A percentile compares a stretch with the other conserved stretches of the same genome.
These are phyloP conservation scores for Polymixis lichenea DNA, from an alignment of 2,888 invertebrate genomes.

Conservation along the genomic window DNA sequence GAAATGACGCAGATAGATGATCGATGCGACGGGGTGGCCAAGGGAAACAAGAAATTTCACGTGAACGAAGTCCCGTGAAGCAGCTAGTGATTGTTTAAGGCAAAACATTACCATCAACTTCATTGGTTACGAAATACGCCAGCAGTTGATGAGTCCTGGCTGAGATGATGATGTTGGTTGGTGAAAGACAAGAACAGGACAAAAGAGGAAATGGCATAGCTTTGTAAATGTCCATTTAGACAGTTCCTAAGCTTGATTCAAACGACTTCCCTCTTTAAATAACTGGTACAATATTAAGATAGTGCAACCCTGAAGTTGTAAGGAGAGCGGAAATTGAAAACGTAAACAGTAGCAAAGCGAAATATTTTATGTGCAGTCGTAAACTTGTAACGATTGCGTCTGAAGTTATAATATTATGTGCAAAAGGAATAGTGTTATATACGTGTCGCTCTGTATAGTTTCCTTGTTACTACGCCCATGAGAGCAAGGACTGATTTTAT, in stretches of 20 bases:
- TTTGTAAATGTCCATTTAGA: neutral
- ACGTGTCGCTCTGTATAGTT: constrained; percentile 21
- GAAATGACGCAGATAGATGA: no score
- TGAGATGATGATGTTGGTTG: neutral
- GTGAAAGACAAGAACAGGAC: neutral
- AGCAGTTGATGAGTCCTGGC: neutral
- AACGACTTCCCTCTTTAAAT: neutral
- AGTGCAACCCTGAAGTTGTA: constrained; percentile 59
- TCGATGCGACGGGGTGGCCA: no score
- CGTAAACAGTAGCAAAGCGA: constrained; percentile 66
- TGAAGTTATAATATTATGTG: constrained; percentile 53
- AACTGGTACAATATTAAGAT: constrained; percentile 62
- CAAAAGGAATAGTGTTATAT: constrained; percentile 28
- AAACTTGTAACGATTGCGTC: constrained; percentile 55
- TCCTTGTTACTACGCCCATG: constrained; percentile 23
- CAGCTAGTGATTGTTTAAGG: neutral
- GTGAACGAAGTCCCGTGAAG: no score
- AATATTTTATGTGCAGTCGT: constrained; percentile 65
- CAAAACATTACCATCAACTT: neutral
- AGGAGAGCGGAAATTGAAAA: constrained; percentile 76
- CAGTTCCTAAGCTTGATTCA: no score
- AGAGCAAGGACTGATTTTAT: constrained; percentile 26
- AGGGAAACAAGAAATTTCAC: no score
- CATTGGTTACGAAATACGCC: neutral
- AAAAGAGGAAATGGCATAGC: neutral